Evolutionary conservation across 1,140 invertebrate species (phyloP), one percentile per base, ranked within the genome.

Genomic region (Drosophila arizonae): DNA sequence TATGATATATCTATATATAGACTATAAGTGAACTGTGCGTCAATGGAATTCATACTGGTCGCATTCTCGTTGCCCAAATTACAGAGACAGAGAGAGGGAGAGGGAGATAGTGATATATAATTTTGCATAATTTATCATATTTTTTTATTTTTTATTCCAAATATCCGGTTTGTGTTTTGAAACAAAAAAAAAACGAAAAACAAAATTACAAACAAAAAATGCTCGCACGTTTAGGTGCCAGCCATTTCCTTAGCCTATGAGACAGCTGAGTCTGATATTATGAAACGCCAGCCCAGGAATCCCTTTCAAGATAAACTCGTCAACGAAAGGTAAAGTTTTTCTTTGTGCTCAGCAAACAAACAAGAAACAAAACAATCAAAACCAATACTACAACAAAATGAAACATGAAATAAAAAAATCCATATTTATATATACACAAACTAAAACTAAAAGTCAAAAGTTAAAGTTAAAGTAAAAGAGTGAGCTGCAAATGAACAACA

Each of bases 211-310:
- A 17, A 17, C 17, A 30, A 71, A 73, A 70, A 11, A 39, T 67
- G 72, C 61, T 81, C 51, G 82, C 76, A 73, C 82, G 62, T 55
- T 73, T 94, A 98, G 97, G 96, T 99, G 92, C 99, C 98, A 92
- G 99, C 99, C 93, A 99, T 99, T 95, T 99, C 99, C 90, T 95
- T 99, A 94, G 98, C 99, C 93, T 99, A 99, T 95, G 99, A 99
- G 95, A 96, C 98, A 94, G 97, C 99, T 91, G 99, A 99, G 94
- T 98, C 96, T 93, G 99, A 99, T 95, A 99, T 99, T 94, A 99
- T 99, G 99, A 99, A 99, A 95, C 95, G 98, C 93, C 96, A 96
- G 93, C 99, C 99, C 93, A 96, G 99, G 95, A 98, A 99, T 93
- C 97, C 98, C 92, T 94, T 96, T 93, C 95, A 94, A 92, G 98